Conservation (phyloP, 2,888 invertebrate genomes). For the Sinotaia quadrata region DNA sequence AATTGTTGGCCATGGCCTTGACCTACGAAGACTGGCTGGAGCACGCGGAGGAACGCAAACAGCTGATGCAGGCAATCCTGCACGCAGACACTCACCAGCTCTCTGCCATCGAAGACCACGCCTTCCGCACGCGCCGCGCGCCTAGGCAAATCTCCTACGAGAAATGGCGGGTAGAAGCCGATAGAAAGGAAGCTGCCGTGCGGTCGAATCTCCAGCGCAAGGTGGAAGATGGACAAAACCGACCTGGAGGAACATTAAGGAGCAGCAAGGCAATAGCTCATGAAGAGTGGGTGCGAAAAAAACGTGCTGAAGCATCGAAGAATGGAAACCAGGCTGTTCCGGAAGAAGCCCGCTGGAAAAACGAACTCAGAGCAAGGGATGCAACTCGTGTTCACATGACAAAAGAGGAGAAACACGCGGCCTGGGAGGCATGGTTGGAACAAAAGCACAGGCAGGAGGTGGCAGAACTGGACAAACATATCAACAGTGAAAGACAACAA, state of each 20-base stretch:
- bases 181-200: constrained; percentile 41
- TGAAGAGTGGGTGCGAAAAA: constrained; percentile 42
- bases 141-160: constrained; percentile 40
- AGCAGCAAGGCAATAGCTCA: constrained; percentile 36
- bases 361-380: neutral
- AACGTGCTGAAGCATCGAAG: too few relatives aligned
- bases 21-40: constrained; percentile 61
- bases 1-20: constrained; percentile 51
- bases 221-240: constrained; percentile 32
- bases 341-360: constrained; percentile 1
- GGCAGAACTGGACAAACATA: constrained; percentile 10
- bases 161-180: constrained; percentile 44
- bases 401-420: constrained; percentile 28
- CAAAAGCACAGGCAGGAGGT: constrained; percentile 34
- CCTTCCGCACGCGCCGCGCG: constrained; percentile 31
- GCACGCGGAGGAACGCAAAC: constrained; percentile 51
- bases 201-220: constrained; percentile 34
- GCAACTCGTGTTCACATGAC: neutral
- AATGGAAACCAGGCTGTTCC: neutral
- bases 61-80: constrained; percentile 51
- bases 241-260: constrained; percentile 23
- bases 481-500: constrained; percentile 13
- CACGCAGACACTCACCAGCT: constrained; percentile 46
- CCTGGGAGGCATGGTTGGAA: constrained; percentile 33
- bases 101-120: constrained; percentile 43